Conservation (phyloP, 2,888 invertebrate species). For the Dasysyrphus albostriatus region DNA sequence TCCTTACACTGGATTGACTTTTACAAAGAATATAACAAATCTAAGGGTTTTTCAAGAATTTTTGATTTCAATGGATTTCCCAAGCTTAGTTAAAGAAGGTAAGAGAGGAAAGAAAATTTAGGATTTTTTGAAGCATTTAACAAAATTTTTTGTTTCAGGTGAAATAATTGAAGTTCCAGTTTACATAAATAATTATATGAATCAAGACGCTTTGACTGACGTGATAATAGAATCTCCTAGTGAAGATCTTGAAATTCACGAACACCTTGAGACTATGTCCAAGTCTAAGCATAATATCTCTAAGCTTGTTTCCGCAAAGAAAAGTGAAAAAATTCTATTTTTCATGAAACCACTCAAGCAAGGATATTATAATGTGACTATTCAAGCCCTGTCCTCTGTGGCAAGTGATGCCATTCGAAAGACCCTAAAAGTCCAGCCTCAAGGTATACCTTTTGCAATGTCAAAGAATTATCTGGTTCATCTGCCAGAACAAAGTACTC, state of each 20-base stretch:
- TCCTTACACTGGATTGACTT: constrained; percentile 89
- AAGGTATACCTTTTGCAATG: constrained; percentile 88
- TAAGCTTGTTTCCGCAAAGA: constrained; percentile 32
- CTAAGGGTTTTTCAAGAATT: constrained; percentile 90
- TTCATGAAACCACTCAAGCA: constrained; percentile 88
- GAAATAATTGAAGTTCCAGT: constrained; percentile 90
- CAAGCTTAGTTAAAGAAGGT: constrained; percentile 90
- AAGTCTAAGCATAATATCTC: not conserved
- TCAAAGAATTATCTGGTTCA: constrained; percentile 89
- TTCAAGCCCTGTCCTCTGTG: constrained; percentile 85
- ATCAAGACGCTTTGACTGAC: constrained; percentile 86
- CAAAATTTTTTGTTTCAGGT: constrained; percentile 12
- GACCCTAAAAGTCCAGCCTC: constrained; percentile 87
- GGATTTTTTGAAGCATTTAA: not conserved
- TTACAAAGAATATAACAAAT: constrained; percentile 85
- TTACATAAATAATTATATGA: constrained; percentile 90
- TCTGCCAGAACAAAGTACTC: constrained; percentile 84
- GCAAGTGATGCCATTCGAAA: constrained; percentile 86
- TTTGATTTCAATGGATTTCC: constrained; percentile 90
- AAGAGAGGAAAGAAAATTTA: not conserved
- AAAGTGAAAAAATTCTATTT: constrained; percentile 84
- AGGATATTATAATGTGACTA: constrained; percentile 88
- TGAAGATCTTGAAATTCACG: constrained; percentile 81
- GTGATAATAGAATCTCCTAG: constrained; percentile 87
- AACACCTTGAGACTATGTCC: not conserved